A percentile compares a stretch with the other conserved stretches of the same genome.
Conservation (phyloP, 2,797 vertebrate genomes). For the Spinibarbus caldwelli region DNA sequence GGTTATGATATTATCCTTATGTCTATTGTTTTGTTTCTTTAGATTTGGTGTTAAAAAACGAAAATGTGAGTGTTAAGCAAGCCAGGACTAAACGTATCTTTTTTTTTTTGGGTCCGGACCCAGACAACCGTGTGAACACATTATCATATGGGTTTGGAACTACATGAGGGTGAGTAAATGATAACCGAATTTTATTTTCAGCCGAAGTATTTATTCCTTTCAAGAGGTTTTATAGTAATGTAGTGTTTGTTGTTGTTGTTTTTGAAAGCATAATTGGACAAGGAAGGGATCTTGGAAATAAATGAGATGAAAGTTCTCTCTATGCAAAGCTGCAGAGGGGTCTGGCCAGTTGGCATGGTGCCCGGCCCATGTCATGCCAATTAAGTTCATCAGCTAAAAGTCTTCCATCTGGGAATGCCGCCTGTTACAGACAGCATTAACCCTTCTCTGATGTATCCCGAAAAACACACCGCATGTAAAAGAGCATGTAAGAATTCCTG, state of each 20-base stretch:
- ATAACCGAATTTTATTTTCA: neutral
- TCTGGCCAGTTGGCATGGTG: conserved; percentile 64
- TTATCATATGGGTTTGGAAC: neutral
- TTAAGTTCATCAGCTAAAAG: conserved; percentile 76
- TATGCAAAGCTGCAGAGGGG: conserved; percentile 57
- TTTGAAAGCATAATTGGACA: conserved; percentile 36
- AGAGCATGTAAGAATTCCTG: conserved; percentile 35
- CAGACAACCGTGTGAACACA: neutral
- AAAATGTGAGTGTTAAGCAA: neutral
- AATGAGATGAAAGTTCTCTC: conserved; percentile 55
- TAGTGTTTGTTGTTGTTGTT: conserved; percentile 19
- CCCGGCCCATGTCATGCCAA: conserved; percentile 72
- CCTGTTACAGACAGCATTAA: conserved; percentile 68
- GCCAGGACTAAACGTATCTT: neutral
- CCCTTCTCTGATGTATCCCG: conserved; percentile 62
- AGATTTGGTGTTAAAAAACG: too few species aligned
- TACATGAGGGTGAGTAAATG: neutral
- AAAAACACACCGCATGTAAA: conserved; percentile 32
- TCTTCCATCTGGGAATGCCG: conserved; percentile 70
- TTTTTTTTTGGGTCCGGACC: neutral
- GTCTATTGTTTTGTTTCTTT: too few species aligned
- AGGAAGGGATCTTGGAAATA: conserved; percentile 54
- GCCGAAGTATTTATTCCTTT: neutral
- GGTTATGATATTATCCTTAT: neutral
- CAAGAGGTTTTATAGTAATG: conserved; percentile 8